These are phyloP conservation scores for Dyspetes luteomarginatus DNA, from an alignment of 2,888 invertebrate species.

Conservation along the genomic window DNA sequence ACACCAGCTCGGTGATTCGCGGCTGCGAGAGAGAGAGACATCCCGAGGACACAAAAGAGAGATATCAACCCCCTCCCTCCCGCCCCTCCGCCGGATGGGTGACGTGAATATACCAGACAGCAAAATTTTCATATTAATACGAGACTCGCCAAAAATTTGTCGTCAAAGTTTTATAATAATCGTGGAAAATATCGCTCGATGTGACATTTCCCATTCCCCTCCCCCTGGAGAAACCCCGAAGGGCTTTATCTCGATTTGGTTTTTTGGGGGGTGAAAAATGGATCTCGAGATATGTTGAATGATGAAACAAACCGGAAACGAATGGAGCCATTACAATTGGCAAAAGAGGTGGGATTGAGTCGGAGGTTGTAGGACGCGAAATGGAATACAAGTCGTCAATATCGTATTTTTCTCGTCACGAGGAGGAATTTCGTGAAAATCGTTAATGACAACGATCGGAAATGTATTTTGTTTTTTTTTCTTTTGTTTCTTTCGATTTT, in stretches of 20 bases:
- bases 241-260: no score
- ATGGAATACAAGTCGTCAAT: conserved; percentile 44
- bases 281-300: conserved; percentile 55
- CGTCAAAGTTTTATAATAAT: conserved; percentile 64
- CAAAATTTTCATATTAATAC: conserved; percentile 21
- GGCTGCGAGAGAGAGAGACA: conserved; percentile 67
- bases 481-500: no score
- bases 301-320: conserved; percentile 64
- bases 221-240: no score
- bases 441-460: no score
- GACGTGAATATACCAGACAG: conserved; percentile 60
- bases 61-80: no score
- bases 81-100: no score
- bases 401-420: conserved; percentile 23
- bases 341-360: conserved; percentile 68
- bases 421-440: no score
- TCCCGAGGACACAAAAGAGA: conserved; percentile 64
- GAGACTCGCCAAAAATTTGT: no score
- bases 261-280: no score
- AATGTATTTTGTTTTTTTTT: no score
- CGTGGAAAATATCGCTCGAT: conserved; percentile 58
- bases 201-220: no score
- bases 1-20: conserved; percentile 80
- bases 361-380: conserved; percentile 53
- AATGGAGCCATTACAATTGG: conserved; percentile 68